phyloP scores from a whole-genome alignment of 2,113 vertebrate species.

The Octodon degus region DNA sequence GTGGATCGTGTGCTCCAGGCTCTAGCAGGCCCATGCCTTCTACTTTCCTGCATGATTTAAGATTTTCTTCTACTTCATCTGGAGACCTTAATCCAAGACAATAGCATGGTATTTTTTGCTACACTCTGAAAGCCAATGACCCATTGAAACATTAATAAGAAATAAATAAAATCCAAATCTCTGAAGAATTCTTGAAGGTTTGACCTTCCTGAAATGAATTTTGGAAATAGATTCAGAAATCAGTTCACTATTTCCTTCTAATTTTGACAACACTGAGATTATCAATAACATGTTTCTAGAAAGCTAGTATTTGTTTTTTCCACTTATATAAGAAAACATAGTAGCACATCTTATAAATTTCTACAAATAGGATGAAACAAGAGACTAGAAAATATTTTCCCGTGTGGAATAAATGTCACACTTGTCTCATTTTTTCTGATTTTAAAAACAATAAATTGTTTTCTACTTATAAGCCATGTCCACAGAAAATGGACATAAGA shows the following conservation, averaged over 20 bases:
- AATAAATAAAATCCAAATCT: neutral
- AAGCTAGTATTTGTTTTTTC: neutral
- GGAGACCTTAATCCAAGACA: neutral
- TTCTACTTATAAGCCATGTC: neutral
- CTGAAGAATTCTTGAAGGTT: neutral
- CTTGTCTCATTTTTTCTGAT: constrained; percentile 27
- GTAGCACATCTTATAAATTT: neutral
- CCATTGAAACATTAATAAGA: neutral
- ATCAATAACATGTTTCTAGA: neutral
- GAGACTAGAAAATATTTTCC: neutral
- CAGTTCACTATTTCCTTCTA: neutral
- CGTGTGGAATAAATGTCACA: neutral
- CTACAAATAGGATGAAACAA: neutral
- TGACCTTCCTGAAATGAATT: neutral
- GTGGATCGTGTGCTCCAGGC: neutral
- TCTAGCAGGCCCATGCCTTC: neutral
- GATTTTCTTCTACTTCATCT: neutral
- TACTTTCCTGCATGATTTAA: neutral
- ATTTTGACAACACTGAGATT: neutral
- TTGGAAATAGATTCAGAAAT: neutral
- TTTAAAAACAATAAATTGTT: neutral
- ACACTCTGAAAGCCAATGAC: neutral
- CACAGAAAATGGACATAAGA: neutral
- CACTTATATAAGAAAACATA: neutral
- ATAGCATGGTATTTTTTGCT: neutral